These are phyloP conservation scores for Norana najaformis DNA, from an alignment of 2,888 invertebrate genomes.

Conservation along the genomic window DNA sequence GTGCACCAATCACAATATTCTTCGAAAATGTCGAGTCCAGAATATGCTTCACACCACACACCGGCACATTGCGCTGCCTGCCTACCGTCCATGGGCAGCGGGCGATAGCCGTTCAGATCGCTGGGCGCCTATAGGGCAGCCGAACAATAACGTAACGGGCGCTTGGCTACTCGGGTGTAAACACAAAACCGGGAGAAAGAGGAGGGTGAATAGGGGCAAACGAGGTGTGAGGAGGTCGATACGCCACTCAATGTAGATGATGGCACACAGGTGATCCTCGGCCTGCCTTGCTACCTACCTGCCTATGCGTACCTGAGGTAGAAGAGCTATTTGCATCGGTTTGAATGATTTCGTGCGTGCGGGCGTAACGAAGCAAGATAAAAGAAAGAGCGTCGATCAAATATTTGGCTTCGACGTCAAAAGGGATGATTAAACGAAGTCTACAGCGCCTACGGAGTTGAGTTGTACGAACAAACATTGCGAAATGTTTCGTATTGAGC, in stretches of 20 bases:
- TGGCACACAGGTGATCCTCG: neutral
- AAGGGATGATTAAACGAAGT: neutral
- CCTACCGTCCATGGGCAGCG: neutral
- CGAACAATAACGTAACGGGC: neutral
- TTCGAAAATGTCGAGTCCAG: neutral
- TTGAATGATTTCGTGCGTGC: neutral
- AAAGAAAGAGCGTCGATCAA: neutral
- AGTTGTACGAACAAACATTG: neutral
- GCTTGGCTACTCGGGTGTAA: neutral
- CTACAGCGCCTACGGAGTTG: neutral
- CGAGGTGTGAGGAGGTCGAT: neutral
- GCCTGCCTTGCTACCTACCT: conserved; percentile 1
- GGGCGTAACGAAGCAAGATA: neutral
- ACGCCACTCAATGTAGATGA: neutral
- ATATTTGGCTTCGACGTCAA: neutral
- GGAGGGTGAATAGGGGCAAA: neutral
- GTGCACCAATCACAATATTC: neutral
- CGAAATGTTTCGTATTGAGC: neutral
- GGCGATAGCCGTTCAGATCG: neutral
- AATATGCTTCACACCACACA: neutral
- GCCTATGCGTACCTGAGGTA: neutral
- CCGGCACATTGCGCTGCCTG: neutral
- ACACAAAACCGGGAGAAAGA: neutral
- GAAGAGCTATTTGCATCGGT: neutral
- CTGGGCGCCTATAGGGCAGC: neutral